Conservation (phyloP, 1,140 invertebrate species). For the Pristionchus pacificus region DNA sequence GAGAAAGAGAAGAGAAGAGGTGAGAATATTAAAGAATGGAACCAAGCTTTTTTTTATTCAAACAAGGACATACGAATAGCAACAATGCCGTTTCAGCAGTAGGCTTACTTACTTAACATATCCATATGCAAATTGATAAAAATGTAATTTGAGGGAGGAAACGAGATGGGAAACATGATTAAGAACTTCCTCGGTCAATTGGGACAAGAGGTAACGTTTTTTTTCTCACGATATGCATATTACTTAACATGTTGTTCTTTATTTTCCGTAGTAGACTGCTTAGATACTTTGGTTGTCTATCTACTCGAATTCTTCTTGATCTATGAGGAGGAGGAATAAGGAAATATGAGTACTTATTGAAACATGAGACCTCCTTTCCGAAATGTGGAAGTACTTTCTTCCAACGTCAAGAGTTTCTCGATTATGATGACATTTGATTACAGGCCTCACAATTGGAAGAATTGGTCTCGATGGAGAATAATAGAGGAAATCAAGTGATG, state of each 20-base stretch:
- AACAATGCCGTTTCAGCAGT: too few relatives aligned
- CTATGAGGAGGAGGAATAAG: conserved; percentile 1
- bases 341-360: not conserved
- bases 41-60: too few relatives aligned
- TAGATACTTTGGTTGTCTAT: too few relatives aligned
- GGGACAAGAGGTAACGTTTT: conserved; percentile 12
- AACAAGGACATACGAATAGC: too few relatives aligned
- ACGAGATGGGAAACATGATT: conserved; percentile 13
- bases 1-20: conserved; percentile 38
- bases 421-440: conserved; percentile 3
- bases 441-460: conserved; percentile 15
- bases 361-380: conserved; percentile 14
- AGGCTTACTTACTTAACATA: too few relatives aligned
- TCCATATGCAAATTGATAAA: too few relatives aligned
- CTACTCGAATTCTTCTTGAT: conserved; percentile 11
- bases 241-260: too few relatives aligned
- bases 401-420: not conserved
- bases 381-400: conserved; percentile 10
- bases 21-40: conserved; percentile 15
- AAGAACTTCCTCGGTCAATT: conserved; percentile 20
- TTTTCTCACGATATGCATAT: too few relatives aligned
- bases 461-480: not conserved
- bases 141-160: too few relatives aligned
- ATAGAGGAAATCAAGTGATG: not conserved
- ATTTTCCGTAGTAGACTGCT: too few relatives aligned